A percentile compares a stretch with the other conserved stretches of the same genome.
These are phyloP conservation scores for Latrodectus geometricus DNA, from an alignment of 1,140 invertebrate species.

Conservation along the genomic window DNA sequence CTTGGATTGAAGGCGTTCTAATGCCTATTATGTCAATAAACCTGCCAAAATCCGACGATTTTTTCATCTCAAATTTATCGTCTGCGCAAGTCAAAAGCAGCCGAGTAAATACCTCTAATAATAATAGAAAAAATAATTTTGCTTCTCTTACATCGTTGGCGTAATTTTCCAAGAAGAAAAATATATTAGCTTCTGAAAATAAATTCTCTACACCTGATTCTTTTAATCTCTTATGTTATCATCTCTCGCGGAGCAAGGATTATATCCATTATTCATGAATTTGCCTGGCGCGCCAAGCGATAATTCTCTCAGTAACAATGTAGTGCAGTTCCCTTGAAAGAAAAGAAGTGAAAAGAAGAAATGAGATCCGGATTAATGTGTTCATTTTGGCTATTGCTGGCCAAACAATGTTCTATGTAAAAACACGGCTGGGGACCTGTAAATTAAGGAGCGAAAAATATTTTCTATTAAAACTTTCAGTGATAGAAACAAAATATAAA, in stretches of 20 bases:
- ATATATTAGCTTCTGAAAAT: constrained; percentile 27
- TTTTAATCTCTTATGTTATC: constrained; percentile 11
- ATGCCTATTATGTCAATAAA: constrained; percentile 56
- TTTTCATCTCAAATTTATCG: constrained; percentile 11
- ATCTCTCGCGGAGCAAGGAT: constrained; percentile 1
- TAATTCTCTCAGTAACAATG: constrained; percentile 9
- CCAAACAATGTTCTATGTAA: too few relatives aligned
- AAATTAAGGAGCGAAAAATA: too few relatives aligned
- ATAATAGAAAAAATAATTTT: neutral
- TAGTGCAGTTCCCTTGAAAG: neutral
- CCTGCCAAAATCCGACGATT: constrained; percentile 16
- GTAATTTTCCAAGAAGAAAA: neutral
- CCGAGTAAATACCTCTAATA: constrained; percentile 12
- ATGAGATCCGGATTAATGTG: neutral
- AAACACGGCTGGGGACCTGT: too few relatives aligned
- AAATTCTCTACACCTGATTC: constrained; percentile 11
- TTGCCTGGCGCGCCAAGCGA: neutral
- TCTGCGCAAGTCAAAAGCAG: neutral
- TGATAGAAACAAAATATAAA: too few relatives aligned
- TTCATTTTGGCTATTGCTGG: neutral
- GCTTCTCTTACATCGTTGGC: neutral
- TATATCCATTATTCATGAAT: constrained; percentile 49
- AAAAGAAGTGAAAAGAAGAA: constrained; percentile 7
- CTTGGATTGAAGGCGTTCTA: constrained; percentile 43
- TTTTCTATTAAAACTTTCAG: too few relatives aligned